Evolutionary conservation across 1,140 invertebrate genomes (phyloP).

Genomic region (Belonocnema kinseyi): DNA sequence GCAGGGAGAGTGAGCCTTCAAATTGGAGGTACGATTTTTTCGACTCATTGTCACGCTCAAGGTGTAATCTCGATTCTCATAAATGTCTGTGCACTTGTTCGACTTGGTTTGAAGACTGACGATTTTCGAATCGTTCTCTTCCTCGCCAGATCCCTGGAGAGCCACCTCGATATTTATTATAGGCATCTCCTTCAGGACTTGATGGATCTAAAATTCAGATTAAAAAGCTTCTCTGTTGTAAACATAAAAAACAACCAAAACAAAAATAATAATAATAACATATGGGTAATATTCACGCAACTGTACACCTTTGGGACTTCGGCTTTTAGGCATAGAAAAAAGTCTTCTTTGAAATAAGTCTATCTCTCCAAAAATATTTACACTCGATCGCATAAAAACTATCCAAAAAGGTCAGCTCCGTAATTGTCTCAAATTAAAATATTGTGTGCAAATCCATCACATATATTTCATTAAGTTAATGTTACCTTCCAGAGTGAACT

Average conservation of each 20-base stretch:
- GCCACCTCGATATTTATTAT: constrained; percentile 77
- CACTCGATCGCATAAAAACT: no score
- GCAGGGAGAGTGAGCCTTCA: constrained; percentile 85
- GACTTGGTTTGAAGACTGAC: constrained; percentile 66
- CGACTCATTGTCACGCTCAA: constrained; percentile 78
- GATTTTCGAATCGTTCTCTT: constrained; percentile 73
- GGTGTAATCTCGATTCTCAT: constrained; percentile 84
- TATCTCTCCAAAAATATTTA: no score
- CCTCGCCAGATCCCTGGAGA: constrained; percentile 77
- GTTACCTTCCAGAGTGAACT: no score
- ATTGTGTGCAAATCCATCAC: no score
- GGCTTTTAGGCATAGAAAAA: no score
- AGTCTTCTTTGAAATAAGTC: no score
- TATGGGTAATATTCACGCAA: no score
- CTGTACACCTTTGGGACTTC: no score
- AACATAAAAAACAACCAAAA: constrained; percentile 21
- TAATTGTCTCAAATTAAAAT: no score
- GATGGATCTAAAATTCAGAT: constrained; percentile 64
- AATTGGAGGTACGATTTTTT: constrained; percentile 70
- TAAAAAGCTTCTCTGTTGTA: background rate
- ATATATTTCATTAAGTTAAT: no score
- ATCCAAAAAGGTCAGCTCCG: no score
- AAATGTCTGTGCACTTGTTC: constrained; percentile 78
- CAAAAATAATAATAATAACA: no score
- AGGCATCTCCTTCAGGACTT: constrained; percentile 81